phyloP scores from a whole-genome alignment of 2,113 vertebrate genomes.

The Hirundichthys speculiger region DNA sequence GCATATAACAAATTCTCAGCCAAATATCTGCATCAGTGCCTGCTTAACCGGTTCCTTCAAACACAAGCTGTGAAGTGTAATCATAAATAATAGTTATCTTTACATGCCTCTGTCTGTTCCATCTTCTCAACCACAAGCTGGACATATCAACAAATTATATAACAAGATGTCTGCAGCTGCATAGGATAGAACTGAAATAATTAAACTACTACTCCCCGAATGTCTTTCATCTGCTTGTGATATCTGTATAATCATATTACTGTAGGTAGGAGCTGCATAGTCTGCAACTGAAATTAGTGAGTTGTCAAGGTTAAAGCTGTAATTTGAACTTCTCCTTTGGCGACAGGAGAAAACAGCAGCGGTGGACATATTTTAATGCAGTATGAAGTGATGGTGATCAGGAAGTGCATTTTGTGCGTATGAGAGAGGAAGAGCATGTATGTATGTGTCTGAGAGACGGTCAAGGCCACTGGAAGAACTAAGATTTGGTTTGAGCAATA shows the following conservation, averaged over 20 bases:
- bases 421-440: background rate
- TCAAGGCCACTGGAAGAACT: constrained; percentile 35
- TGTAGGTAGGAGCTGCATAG: constrained; percentile 37
- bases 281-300: constrained; percentile 30
- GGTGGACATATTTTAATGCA: constrained; percentile 41
- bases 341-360: constrained; percentile 30
- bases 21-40: constrained; percentile 82
- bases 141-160: constrained; percentile 42
- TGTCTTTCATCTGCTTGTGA: constrained; percentile 53
- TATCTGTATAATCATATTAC: constrained; percentile 49
- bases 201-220: constrained; percentile 54
- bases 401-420: background rate
- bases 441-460: constrained; percentile 14
- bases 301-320: constrained; percentile 24
- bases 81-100: constrained; percentile 54
- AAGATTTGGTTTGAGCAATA: constrained; percentile 32
- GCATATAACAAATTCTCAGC: constrained; percentile 67
- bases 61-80: constrained; percentile 53
- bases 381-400: constrained; percentile 16
- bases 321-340: constrained; percentile 31
- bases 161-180: constrained; percentile 58
- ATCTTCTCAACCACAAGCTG: constrained; percentile 38
- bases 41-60: constrained; percentile 71
- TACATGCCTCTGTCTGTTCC: constrained; percentile 44
- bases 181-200: constrained; percentile 46